Conservation (phyloP, 2,113 vertebrate genomes). For the Balaenoptera acutorostrata region DNA sequence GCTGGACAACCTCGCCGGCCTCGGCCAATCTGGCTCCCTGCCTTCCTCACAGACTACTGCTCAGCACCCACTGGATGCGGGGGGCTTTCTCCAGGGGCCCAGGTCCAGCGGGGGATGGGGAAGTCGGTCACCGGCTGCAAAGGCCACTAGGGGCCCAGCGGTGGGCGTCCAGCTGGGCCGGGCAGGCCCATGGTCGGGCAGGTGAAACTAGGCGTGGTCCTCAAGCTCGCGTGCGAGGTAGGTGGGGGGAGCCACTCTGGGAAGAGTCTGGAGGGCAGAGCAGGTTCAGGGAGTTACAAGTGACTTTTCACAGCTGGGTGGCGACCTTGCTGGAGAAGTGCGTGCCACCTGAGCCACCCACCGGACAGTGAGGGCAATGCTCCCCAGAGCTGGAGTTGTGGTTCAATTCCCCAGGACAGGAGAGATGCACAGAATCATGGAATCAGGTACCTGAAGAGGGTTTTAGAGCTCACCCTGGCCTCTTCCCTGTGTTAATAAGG, state of each 20-base stretch:
- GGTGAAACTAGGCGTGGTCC: background rate
- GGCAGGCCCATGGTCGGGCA: background rate
- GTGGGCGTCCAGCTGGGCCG: no score
- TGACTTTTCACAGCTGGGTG: no score
- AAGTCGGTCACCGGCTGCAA: no score
- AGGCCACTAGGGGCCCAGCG: no score
- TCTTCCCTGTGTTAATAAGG: background rate
- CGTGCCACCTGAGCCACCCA: background rate
- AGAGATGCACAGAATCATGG: background rate
- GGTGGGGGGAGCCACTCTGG: accelerated
- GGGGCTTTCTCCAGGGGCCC: background rate
- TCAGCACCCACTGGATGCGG: background rate
- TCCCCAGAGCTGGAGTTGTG: background rate
- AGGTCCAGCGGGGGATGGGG: no score
- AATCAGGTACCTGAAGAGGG: no score
- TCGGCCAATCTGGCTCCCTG: background rate
- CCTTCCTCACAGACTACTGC: background rate
- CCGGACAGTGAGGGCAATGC: no score
- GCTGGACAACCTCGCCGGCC: background rate
- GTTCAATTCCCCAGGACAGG: background rate
- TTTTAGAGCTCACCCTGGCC: background rate
- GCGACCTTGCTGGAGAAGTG: no score
- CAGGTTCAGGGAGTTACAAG: no score
- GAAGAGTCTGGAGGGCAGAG: no score
- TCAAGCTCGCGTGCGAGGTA: background rate